Evolutionary conservation across 1,140 invertebrate species (phyloP), one percentile per base, ranked within the genome.

Genomic region (Drosophila melanica): DNA sequence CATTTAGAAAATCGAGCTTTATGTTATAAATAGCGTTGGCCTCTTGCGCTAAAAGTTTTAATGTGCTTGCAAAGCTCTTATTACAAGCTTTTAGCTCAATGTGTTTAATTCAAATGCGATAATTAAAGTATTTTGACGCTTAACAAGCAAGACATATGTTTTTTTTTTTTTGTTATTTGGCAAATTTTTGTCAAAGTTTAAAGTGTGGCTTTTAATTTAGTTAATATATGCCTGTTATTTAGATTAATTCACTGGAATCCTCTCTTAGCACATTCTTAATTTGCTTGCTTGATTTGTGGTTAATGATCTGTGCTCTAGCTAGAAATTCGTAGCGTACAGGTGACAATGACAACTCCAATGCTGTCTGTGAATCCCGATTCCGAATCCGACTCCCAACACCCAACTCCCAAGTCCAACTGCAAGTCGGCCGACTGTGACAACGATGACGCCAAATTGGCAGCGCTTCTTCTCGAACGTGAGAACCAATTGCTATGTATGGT

Each of bases 401-500:
- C 45, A 37, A 47, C 41, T 42, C 23, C 23, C 30, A 66, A 72
- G 50, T 75, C 23, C 30, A 66, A 72, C 55, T 75, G 59, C 81
- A 85, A 77, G 68, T 62, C 50, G 64, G 42, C 30, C 59, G 58
- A 68, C 77, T 77, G 67, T 55, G 48, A 59, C 69, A 79, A 82
- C 76, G 84, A 89, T 89, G 85, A 89, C 85, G 84, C 82, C 84
- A 87, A 87, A 87, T 89, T 89, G 84, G 80, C 84, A 87, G 75
- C 71, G 75, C 58, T 89, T 77, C 71, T 65, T 58, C 37, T 41
- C 53, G 80, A 87, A 87, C 84, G 84, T 89, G 84, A 89, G 84
- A 89, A 89, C 84, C 84, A 89, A 89, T 89, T 89, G 84, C 85
- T 87, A 89, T 89, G 84, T 87, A 87, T 87, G 84, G 84, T 89